Evolutionary conservation across 2,113 vertebrate genomes (phyloP).

Genomic region (Columbina picui): DNA sequence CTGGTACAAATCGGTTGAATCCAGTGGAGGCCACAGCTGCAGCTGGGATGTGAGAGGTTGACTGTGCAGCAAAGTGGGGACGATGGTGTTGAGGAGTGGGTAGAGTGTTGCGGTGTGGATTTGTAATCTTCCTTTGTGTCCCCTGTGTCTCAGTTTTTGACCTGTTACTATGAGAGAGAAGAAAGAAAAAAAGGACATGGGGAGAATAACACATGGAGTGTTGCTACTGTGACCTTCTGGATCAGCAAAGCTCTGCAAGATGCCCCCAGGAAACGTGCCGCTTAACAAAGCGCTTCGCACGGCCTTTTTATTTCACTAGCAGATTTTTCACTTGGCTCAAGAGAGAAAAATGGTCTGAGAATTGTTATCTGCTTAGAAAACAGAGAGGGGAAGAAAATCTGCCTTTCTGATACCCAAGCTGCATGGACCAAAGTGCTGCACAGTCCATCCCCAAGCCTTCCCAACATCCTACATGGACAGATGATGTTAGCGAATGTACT

Average conservation of each 20-base stretch:
- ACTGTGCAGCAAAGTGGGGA: neutral
- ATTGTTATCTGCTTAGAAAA: neutral
- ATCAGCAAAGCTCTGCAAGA: neutral
- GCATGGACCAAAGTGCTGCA: neutral
- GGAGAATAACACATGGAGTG: accelerated
- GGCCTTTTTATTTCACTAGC: neutral
- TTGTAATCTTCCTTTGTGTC: neutral
- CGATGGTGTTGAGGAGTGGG: neutral
- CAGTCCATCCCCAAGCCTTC: neutral
- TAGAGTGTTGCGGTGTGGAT: neutral
- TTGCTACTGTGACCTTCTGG: neutral
- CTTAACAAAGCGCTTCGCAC: neutral
- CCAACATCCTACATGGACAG: neutral
- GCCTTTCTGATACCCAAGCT: neutral
- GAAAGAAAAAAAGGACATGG: neutral
- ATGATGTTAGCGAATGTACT: neutral
- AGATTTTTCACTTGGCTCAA: neutral
- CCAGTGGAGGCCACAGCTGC: neutral
- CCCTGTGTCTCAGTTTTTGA: neutral
- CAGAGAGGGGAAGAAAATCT: neutral
- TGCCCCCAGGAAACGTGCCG: neutral
- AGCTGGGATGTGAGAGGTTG: neutral
- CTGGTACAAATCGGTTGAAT: neutral
- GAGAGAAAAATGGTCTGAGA: neutral
- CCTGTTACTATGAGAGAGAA: neutral